A percentile compares a stretch with the other conserved stretches of the same genome.
These are phyloP conservation scores for Mus caroli DNA, from an alignment of 2,797 vertebrate genomes.

Conservation along the genomic window DNA sequence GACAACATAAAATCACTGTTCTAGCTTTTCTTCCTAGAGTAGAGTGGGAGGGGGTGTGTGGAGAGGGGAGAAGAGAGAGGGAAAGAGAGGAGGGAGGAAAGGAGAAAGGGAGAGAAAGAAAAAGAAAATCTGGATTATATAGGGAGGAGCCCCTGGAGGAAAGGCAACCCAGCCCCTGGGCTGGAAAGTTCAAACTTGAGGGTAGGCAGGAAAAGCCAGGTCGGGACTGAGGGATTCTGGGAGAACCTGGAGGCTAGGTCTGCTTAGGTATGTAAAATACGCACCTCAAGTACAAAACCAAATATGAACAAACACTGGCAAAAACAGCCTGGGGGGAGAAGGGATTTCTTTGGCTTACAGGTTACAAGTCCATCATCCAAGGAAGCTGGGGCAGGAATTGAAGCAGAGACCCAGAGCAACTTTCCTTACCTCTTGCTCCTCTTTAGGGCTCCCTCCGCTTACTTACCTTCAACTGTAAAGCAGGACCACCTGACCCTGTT, in stretches of 20 bases:
- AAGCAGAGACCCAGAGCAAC: neutral
- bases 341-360: neutral
- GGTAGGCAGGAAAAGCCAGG: neutral
- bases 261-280: neutral
- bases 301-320: neutral
- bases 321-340: neutral
- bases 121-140: neutral
- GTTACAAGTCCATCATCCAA: neutral
- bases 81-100: neutral
- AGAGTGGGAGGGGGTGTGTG: no score
- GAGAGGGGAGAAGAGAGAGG: neutral
- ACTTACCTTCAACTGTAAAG: neutral
- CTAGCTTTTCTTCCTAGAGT: no score
- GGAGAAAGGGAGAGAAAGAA: no score
- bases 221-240: neutral
- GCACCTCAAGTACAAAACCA: neutral
- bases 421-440: no score
- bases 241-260: neutral
- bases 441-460: neutral
- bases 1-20: neutral
- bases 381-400: neutral
- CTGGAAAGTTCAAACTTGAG: neutral
- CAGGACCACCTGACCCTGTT: neutral
- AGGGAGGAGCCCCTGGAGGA: neutral
- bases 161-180: neutral